Conservation (phyloP, 2,888 invertebrate species). For the Protula sp. region DNA sequence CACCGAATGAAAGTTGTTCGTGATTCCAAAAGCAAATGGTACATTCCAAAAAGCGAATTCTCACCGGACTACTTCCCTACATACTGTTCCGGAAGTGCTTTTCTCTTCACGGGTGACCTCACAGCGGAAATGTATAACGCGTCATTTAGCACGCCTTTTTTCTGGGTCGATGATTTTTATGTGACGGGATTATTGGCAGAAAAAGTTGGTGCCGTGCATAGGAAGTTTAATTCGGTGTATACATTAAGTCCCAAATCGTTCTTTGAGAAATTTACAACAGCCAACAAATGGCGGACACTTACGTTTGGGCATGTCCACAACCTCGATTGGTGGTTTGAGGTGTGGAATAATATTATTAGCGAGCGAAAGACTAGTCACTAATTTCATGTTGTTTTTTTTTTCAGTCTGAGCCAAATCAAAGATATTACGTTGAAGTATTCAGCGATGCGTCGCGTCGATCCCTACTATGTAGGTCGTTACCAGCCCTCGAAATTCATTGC, state of each 20-base stretch:
- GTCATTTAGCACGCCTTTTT: slow-evolving; percentile 65
- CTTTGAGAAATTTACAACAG: slow-evolving; percentile 34
- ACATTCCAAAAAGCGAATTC: slow-evolving; percentile 51
- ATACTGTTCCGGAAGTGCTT: slow-evolving; percentile 56
- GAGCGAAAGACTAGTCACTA: slow-evolving; percentile 2
- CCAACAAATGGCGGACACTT: slow-evolving; percentile 29
- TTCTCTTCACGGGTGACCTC: slow-evolving; percentile 62
- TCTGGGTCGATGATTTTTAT: slow-evolving; percentile 90
- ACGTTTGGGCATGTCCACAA: slow-evolving; percentile 46
- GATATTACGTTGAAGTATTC: no score
- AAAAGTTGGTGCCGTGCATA: slow-evolving; percentile 34
- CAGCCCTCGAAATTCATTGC: no score
- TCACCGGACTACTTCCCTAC: slow-evolving; percentile 49
- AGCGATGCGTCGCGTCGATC: no score
- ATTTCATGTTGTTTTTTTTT: no score
- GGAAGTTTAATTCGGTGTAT: slow-evolving; percentile 41
- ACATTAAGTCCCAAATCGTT: slow-evolving; percentile 36
- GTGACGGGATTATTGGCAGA: slow-evolving; percentile 71
- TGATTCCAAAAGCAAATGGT: slow-evolving; percentile 54
- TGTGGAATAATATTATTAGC: slow-evolving; percentile 30
- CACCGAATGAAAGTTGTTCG: slow-evolving; percentile 51
- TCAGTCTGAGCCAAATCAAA: no score
- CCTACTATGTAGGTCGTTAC: no score
- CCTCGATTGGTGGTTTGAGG: slow-evolving; percentile 33
- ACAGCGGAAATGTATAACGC: slow-evolving; percentile 61